Conservation (phyloP, 2,888 invertebrate genomes). For the Willowsia nigromaculata region DNA sequence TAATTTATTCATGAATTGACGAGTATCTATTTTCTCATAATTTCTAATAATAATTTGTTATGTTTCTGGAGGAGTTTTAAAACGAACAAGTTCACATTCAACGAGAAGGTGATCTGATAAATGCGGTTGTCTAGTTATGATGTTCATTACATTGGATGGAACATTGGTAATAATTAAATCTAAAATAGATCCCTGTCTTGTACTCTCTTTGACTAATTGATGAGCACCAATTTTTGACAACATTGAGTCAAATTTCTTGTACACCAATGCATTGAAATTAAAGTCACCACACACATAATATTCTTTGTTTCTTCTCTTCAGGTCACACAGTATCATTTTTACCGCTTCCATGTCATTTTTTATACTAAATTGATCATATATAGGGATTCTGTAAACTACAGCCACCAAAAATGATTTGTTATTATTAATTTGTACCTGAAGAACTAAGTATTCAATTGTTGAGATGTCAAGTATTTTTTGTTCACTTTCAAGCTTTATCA, state of each 20-base stretch:
- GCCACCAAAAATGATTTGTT: background rate
- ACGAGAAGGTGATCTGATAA: background rate
- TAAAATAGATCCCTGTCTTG: background rate
- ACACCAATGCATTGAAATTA: background rate
- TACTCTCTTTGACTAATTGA: background rate
- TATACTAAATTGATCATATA: background rate
- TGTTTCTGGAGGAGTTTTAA: background rate
- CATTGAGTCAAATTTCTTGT: background rate
- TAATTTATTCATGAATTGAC: too few relatives aligned
- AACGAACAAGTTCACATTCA: background rate
- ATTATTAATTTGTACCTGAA: background rate
- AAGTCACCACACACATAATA: background rate
- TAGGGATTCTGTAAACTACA: background rate
- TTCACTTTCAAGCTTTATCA: too few relatives aligned
- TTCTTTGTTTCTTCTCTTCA: background rate
- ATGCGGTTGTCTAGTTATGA: background rate
- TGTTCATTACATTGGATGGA: background rate
- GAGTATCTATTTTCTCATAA: background rate
- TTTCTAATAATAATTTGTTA: background rate
- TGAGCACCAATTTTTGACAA: too few relatives aligned
- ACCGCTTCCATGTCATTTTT: background rate
- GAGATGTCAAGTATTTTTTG: background rate
- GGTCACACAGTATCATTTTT: background rate
- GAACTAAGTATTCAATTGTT: background rate
- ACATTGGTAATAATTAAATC: background rate